phyloP scores from a whole-genome alignment of 2,113 vertebrate genomes.

The Lagopus muta region DNA sequence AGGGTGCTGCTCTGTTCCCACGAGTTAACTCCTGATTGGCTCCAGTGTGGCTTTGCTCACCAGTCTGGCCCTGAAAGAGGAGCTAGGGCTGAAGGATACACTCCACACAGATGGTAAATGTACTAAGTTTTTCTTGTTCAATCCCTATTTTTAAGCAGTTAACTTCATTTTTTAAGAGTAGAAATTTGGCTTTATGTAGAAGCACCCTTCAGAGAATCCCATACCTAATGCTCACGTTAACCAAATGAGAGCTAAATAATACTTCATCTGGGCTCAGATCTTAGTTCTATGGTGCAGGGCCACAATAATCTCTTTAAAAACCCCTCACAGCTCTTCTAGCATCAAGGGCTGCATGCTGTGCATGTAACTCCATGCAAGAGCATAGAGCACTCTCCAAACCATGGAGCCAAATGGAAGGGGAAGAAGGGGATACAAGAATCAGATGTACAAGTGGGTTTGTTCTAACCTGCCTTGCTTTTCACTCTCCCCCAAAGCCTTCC shows the following conservation, averaged over 20 bases:
- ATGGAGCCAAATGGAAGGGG: background rate
- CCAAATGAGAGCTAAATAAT: background rate
- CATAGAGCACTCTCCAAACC: background rate
- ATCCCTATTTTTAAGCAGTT: background rate
- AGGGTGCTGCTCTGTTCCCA: background rate
- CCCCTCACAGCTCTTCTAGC: background rate
- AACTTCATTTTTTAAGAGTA: background rate
- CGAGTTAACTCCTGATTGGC: background rate
- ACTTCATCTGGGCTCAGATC: background rate
- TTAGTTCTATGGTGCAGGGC: rapidly evolving
- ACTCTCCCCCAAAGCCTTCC: background rate
- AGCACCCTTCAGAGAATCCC: background rate
- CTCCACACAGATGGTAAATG: background rate
- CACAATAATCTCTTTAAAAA: background rate
- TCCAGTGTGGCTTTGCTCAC: background rate
- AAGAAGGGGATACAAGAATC: background rate
- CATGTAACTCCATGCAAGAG: background rate
- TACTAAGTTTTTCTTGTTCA: background rate
- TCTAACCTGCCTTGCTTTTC: conserved; percentile 6
- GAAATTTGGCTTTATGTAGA: background rate
- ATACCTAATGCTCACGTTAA: background rate
- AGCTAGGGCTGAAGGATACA: background rate
- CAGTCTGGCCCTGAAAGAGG: background rate
- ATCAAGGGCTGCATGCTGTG: conserved; percentile 16
- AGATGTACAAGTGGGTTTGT: background rate